Evolutionary conservation across 2,797 vertebrate species (phyloP), one percentile per base, ranked within the genome.

Genomic region (Chaenodraco wilsoni): DNA sequence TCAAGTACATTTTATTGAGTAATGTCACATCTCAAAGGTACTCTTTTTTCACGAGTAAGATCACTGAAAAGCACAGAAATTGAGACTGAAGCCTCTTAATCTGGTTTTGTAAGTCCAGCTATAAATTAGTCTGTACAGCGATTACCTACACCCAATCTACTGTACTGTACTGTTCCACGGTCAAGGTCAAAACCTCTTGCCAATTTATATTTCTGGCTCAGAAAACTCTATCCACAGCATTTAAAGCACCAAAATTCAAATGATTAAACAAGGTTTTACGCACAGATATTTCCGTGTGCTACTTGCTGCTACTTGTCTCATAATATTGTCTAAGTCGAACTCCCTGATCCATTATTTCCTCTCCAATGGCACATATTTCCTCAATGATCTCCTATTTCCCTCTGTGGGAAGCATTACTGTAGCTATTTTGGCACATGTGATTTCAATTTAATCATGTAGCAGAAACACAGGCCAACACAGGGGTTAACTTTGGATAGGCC

Each of bases 381-480:
- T 82, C 65, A 86, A 73, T 91, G 85, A 92, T 91, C 72, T 85
- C 68, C 70, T 65, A 14, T 77, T 83, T 64, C 78, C 79, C 79
- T 67, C 69, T 41, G 72, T 74, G 74, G 73, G 56, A 84, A 73
- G 65, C 82, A 74, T 84, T 56, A 69, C 78, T 69, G 76, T 31
- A 68, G 85, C 78, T 70, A 65, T 74, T 84, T 69, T 78, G 78
- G 84, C 63, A 70, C 52, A 84, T 48, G 74, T 62, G 50, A 82
- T 88, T 82, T 84, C 66, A 76, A 83, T 86, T 84, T 80, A 86
- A 84, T 88, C 82, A 60, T 59, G 55, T 19, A 65, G 71, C 9
- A 2, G 57, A 84, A 68, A 71, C 49, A 59, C 45, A 49, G 60
- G 59, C 67, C 62, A 80, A 65, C 69, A 64, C 41, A 49, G 13